These are phyloP conservation scores for Amniataba percoides DNA, from an alignment of 2,797 vertebrate genomes.

Conservation along the genomic window DNA sequence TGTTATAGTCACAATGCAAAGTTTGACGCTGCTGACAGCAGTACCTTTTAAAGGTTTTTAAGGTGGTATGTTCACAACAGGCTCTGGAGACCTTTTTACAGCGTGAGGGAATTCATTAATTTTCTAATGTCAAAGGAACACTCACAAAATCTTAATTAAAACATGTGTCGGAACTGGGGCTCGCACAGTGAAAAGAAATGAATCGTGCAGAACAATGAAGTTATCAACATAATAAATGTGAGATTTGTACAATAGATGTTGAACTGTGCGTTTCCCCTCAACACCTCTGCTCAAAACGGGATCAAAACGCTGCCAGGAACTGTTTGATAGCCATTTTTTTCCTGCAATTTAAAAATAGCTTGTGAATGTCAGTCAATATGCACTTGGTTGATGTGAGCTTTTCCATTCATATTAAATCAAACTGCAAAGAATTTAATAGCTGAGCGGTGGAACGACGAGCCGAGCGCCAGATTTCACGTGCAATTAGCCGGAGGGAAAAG, in stretches of 20 bases:
- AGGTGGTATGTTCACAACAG: conserved; percentile 30
- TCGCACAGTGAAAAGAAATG: conserved; percentile 18
- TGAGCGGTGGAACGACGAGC: conserved; percentile 31
- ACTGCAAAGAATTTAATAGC: conserved; percentile 36
- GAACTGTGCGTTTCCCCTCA: conserved; percentile 35
- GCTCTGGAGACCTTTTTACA: background rate
- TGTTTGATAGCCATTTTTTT: conserved; percentile 43
- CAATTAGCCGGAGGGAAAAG: conserved; percentile 33
- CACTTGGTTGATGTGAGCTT: conserved; percentile 13
- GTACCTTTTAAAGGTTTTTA: conserved; percentile 41
- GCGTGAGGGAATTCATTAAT: conserved; percentile 25
- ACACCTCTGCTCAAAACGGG: conserved; percentile 23
- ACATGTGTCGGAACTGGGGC: conserved; percentile 16
- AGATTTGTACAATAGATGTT: conserved; percentile 35
- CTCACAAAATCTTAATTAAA: conserved; percentile 26
- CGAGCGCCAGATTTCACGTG: conserved; percentile 23
- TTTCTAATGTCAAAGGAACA: conserved; percentile 32
- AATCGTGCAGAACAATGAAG: conserved; percentile 33
- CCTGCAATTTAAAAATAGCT: conserved; percentile 24
- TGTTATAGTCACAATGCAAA: conserved; percentile 51
- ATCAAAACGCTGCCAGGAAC: conserved; percentile 53
- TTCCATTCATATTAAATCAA: conserved; percentile 47
- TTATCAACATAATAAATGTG: conserved; percentile 20
- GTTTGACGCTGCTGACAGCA: conserved; percentile 18
- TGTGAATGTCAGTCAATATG: conserved; percentile 37